Conservation (phyloP, 2,113 vertebrate species). For the Turnix velox region DNA sequence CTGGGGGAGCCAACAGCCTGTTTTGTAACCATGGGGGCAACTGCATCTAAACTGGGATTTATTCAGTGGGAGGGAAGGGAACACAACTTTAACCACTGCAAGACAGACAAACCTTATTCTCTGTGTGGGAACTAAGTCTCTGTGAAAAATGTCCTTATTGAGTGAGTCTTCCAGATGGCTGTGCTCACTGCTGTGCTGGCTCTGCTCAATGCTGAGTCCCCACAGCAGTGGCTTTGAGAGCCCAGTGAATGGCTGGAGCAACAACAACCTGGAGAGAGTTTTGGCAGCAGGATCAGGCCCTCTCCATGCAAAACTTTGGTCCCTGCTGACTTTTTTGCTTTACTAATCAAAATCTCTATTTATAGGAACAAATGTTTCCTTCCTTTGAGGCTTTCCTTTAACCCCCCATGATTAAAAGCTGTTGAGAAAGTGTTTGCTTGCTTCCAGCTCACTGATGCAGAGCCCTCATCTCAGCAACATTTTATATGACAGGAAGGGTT, state of each 20-base stretch:
- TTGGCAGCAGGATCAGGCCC: background rate
- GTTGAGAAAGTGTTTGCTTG: background rate
- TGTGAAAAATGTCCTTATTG: background rate
- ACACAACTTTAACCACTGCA: background rate
- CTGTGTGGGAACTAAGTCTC: background rate
- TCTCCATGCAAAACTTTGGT: background rate
- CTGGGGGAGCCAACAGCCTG: background rate
- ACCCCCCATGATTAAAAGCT: background rate
- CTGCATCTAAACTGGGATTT: background rate
- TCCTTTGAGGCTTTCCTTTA: slow-evolving; percentile 33
- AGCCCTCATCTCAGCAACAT: background rate
- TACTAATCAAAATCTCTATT: background rate
- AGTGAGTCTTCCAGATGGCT: background rate
- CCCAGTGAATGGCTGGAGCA: background rate
- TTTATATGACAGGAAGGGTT: background rate
- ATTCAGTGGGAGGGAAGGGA: background rate
- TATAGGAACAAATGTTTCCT: background rate
- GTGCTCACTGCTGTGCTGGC: background rate
- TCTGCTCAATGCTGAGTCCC: background rate
- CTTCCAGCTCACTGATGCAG: rapidly evolving
- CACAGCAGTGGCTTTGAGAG: background rate
- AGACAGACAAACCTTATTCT: slow-evolving; percentile 3
- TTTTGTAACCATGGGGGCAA: background rate
- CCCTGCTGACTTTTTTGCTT: background rate
- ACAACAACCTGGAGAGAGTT: background rate